phyloP scores from a whole-genome alignment of 2,113 vertebrate species.

The Xenopus borealis region DNA sequence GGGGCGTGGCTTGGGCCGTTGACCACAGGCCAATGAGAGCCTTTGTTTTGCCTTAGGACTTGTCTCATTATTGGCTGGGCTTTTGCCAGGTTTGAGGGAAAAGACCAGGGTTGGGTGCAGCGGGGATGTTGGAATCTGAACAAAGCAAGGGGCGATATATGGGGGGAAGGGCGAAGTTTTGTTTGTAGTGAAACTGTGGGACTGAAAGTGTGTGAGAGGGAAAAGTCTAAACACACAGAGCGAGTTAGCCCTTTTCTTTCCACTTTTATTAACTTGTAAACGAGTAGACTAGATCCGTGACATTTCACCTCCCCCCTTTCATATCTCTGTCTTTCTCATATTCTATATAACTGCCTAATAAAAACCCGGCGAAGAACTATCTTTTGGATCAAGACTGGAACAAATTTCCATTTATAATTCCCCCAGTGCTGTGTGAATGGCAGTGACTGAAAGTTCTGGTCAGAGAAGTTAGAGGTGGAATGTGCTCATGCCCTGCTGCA shows the following conservation, averaged over 20 bases:
- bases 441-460: no score
- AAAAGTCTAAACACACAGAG: background rate
- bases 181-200: slow-evolving; percentile 11
- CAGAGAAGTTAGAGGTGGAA: background rate
- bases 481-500: background rate
- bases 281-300: no score
- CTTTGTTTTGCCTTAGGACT: slow-evolving; percentile 51
- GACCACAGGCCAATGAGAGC: slow-evolving; percentile 50
- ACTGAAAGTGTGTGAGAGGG: slow-evolving; percentile 45
- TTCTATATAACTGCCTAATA: no score
- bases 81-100: background rate
- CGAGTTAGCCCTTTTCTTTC: no score
- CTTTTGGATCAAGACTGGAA: no score
- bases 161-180: background rate
- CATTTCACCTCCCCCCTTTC: no score
- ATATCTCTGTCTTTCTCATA: no score
- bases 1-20: slow-evolving; percentile 31
- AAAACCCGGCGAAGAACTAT: no score
- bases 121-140: slow-evolving; percentile 10
- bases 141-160: slow-evolving; percentile 33
- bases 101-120: background rate
- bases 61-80: slow-evolving; percentile 46
- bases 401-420: no score
- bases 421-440: no score
- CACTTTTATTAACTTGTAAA: no score